Evolutionary conservation across 2,797 vertebrate species (phyloP), one percentile per base, ranked within the genome.

Genomic region (Hypotaenidia philippensis): DNA sequence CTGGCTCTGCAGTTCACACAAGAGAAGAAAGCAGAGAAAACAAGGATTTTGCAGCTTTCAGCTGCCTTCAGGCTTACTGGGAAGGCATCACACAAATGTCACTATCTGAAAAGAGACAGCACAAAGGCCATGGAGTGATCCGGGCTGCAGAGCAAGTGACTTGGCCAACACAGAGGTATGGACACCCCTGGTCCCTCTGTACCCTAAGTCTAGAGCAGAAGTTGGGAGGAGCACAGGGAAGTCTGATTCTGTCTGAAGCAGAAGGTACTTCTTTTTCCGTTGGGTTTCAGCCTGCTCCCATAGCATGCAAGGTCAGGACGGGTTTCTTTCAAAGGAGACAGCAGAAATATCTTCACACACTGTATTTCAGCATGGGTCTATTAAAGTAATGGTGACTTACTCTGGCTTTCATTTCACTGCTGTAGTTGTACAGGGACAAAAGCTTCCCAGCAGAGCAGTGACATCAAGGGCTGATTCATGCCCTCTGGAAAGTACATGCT

Each of bases 351-450:
- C 38, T 87, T 86, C 32, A 56, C 17, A 45, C 0, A 0, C 32
- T 49, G 26, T 70, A 63, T 53, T 93, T 82, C 56, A 79, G 47
- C 34, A 44, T 2, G 22, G 16, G 22, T 82, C 83, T 84, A 18
- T 63, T 82, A 66, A 69, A 90, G 19, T 82, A 76, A 87, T 0
- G 1, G 34, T 56, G 56, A 93, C 63, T 80, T 76, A 45, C 2
- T 68, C 41, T n/a, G 79, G 44, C 61, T 91, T 93, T 91, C 32
- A 83, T 79, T 93, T 87, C 71, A 87, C 10, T 71, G 64, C 41
- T 66, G 59, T 26, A 93, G 38, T 18, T 56, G 52, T 34, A 75
- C 10, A 76, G 52, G 50, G 78, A 83, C 10, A 94, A 69, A 61
- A 84, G 26, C 32, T 56, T 78, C 56, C 63, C 31, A 52, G 27